Evolutionary conservation across 2,888 invertebrate genomes (phyloP), one percentile per base, ranked within the genome.

Genomic region (Eilema depressum): DNA sequence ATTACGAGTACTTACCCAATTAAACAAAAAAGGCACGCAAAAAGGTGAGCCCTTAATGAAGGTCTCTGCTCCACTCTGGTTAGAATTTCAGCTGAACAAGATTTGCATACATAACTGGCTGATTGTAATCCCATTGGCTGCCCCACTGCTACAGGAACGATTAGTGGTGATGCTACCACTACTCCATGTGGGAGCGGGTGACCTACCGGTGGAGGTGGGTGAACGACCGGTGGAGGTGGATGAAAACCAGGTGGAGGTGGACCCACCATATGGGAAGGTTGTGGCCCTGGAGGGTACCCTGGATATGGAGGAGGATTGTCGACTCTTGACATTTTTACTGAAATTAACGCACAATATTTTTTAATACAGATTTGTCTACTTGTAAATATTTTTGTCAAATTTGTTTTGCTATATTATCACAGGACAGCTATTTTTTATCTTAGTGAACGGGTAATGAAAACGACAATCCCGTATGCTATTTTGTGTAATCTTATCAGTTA

Each of bases 31-130:
- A 96, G 63, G 10, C 93, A 73, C 4, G 96, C 96, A 73, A 95
- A 91, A 14, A 96, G 81, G 85, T 96, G 96, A 0, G 96, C 96
- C 69, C 92, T 93, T 10, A 93, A 90, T 0, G 94, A 91, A 14
- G 96, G 82, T 71, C 87, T 93, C 60, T 80, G 83, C 76, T 89
- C 88, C 41, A 95, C 84, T 41, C 91, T 90, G 0, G 96, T 96
- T 17, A 93, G 84, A 1, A 95, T 90, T 28, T 90, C 90, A 20
- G 87, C 85, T 47, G 92, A 90, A 73, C 96, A 96, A 1, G 91
- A 91, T 4, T 88, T 93, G 75, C 96, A 96, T 20, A 89, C 86
- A 0, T 89, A 69, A 0, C 72, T 41, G 0, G 89, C 71, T 0
- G 92, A 85, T 1, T 77, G 69, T 0, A 90, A 81, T 2, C 66